Conservation (phyloP, 2,113 vertebrate genomes). For the Donacobius atricapilla region DNA sequence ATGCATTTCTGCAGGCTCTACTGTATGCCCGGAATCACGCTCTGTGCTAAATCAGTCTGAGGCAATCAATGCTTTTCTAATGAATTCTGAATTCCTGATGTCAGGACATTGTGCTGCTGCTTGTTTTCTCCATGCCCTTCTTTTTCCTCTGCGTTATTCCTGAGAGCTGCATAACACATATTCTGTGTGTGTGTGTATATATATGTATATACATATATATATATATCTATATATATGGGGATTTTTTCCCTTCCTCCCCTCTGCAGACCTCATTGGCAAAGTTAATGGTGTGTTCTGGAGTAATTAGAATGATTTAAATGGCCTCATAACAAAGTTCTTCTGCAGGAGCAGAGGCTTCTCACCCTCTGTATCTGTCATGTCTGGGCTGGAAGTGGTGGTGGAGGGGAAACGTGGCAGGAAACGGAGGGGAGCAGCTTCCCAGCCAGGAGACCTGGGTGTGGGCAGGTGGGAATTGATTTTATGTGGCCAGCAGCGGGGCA, state of each 20-base stretch:
- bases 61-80: conserved; percentile 79
- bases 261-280: conserved; percentile 65
- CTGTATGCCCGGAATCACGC: conserved; percentile 64
- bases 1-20: conserved; percentile 37
- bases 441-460: not conserved
- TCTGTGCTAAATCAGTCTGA: conserved; percentile 71
- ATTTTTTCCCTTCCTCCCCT: conserved; percentile 24
- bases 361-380: not conserved
- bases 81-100: conserved; percentile 77
- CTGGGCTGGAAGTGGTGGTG: not conserved
- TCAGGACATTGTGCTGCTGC: conserved; percentile 58
- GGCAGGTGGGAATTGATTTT: not conserved
- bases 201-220: not conserved
- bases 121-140: conserved; percentile 67
- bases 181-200: not conserved
- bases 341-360: not conserved
- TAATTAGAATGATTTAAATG: conserved; percentile 74
- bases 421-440: not conserved
- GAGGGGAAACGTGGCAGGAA: not conserved
- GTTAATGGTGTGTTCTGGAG: conserved; percentile 74
- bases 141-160: not conserved
- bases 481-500: not conserved
- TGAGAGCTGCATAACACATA: conserved; percentile 8
- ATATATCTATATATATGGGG: not conserved
- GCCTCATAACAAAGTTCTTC: conserved; percentile 64